Base-by-base conservation (phyloP, 2,888 invertebrate species). In the Microplitis deprimator region DNA sequence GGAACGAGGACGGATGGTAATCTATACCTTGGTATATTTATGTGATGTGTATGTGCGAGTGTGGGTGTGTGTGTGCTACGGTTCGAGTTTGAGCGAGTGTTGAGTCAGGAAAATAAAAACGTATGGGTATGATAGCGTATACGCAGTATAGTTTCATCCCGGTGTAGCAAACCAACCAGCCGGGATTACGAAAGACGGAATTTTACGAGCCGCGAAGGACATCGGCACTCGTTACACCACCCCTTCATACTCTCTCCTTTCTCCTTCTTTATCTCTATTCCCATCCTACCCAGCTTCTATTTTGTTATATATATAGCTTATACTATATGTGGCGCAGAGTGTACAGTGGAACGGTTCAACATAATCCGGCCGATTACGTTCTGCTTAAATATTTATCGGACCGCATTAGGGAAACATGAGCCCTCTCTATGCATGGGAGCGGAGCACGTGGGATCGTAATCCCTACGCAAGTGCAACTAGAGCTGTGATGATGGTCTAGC, bases 321-420 rank as follows among this genome's bases (percentile, higher is more conserved):
- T 29, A 29, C 29, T 29, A 29, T 29, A 29, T 71, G 77, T 80
- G 76, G 78, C 80, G 76, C 76, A 68, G 78, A 64, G 69, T 70
- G 64, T 68, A 68, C 70, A 73, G 76, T 50, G 50, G 8, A 50
- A 50, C 10, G 50, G 50, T 50, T 50, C 79, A 75, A 83, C 82
- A 86, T 88, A 88, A 87, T 88, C 87, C 87, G 81, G 82, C 85
- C 87, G 88, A 89, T 89, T 87, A 88, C 88, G 88, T 88, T 85
- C 85, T 84, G 86, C 84, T 89, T 87, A 88, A 89, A 89, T 89
- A 89, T 89, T 88, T 89, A 89, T 89, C 85, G 86, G 83, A 82
- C 82, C 81, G 85, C 87, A 89, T 89, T 88, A 87, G 88, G 85
- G 86, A 88, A 88, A 88, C 88, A 87, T 88, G 88, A 88, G 87